phyloP scores from a whole-genome alignment of 2,113 vertebrate genomes.

The Siniperca knerii region DNA sequence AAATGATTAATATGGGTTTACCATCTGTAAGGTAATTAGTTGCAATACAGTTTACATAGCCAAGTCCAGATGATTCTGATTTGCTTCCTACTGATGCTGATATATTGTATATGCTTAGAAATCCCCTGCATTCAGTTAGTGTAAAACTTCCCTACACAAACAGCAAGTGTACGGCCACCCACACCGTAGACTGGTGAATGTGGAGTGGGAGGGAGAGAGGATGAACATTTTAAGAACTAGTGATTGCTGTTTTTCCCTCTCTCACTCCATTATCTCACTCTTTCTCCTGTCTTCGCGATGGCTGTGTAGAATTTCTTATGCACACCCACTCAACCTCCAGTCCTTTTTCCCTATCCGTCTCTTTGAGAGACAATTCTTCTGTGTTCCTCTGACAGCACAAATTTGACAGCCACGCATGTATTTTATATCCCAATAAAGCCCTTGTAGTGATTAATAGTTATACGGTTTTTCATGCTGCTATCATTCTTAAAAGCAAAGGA shows the following conservation, averaged over 20 bases:
- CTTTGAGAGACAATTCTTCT: constrained; percentile 23
- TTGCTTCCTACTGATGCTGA: constrained; percentile 8
- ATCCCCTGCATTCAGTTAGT: constrained; percentile 36
- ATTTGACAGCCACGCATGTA: constrained; percentile 7
- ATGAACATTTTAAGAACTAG: constrained; percentile 53
- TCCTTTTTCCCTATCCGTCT: not conserved
- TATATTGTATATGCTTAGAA: constrained; percentile 8
- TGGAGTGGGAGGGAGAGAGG: constrained; percentile 57
- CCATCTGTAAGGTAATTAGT: not conserved
- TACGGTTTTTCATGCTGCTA: not conserved
- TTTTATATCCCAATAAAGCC: constrained; percentile 12
- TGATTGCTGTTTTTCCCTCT: constrained; percentile 34
- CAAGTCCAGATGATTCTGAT: constrained; percentile 10
- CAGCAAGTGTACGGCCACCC: constrained; percentile 62
- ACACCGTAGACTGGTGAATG: constrained; percentile 51
- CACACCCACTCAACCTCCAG: constrained; percentile 28
- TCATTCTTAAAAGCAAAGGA: constrained; percentile 10
- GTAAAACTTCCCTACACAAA: constrained; percentile 56
- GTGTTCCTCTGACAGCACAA: constrained; percentile 14
- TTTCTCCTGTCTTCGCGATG: constrained; percentile 28
- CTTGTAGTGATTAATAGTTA: not conserved
- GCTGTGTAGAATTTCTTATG: constrained; percentile 27
- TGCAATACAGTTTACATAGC: constrained; percentile 5
- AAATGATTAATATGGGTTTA: not conserved
- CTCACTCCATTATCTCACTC: constrained; percentile 33